A percentile compares a stretch with the other conserved stretches of the same genome.
Evolutionary conservation across 2,797 vertebrate species (phyloP).

Genomic region (Tangara arthus): DNA sequence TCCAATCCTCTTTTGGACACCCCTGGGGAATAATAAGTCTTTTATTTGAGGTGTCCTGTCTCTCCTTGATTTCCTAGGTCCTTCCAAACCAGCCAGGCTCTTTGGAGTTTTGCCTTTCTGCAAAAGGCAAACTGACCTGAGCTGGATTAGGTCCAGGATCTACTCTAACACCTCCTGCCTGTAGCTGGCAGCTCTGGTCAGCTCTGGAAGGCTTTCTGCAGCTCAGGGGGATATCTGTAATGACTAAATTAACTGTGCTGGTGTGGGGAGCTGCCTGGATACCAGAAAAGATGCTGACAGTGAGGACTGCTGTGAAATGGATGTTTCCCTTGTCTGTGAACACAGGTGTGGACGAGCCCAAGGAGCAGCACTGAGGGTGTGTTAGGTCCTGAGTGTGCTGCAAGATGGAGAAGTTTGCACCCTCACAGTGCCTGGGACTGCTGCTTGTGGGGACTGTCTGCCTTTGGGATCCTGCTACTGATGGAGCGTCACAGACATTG

Average conservation of each 20-base stretch:
- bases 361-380: background rate
- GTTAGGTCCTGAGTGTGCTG: fast-evolving
- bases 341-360: background rate
- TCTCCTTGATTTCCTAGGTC: background rate
- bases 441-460: background rate
- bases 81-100: background rate
- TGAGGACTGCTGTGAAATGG: background rate
- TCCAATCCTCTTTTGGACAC: background rate
- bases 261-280: background rate
- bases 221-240: background rate
- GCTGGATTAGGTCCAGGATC: background rate
- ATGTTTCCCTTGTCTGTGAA: background rate
- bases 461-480: background rate
- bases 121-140: background rate
- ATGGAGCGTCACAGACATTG: background rate
- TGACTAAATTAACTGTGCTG: background rate
- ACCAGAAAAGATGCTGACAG: background rate
- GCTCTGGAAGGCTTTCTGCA: background rate
- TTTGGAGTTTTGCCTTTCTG: background rate
- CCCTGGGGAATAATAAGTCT: background rate
- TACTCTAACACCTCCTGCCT: background rate
- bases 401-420: background rate
- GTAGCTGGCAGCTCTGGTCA: background rate
- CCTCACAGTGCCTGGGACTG: background rate
- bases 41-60: background rate